Percentiles rank a stretch among this genome's conserved stretches.
Evolutionary conservation across 1,140 invertebrate species (phyloP).

Genomic region (Calycopis cecrops): DNA sequence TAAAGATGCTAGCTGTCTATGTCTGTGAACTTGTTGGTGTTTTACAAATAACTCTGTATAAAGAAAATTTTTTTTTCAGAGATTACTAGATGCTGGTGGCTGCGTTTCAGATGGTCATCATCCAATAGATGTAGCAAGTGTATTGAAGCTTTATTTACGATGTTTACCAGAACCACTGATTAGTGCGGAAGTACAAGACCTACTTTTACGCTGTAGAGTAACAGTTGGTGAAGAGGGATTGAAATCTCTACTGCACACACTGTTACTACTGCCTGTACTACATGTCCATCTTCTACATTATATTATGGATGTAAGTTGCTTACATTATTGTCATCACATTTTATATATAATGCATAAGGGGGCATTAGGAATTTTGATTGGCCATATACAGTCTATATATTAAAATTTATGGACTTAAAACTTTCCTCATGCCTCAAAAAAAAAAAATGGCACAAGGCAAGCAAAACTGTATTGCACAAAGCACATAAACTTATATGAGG

Average conservation of each 20-base stretch:
- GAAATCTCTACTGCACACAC: conserved; percentile 62
- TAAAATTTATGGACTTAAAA: no score
- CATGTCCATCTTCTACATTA: conserved; percentile 72
- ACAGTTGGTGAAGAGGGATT: conserved; percentile 56
- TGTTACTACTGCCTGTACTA: conserved; percentile 64
- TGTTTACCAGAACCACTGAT: conserved; percentile 89
- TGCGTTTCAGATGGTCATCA: conserved; percentile 79
- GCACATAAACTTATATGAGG: no score
- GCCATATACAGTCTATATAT: no score
- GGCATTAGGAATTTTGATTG: no score
- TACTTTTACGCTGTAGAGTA: conserved; percentile 82
- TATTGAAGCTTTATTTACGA: conserved; percentile 88
- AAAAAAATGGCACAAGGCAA: no score
- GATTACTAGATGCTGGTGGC: conserved; percentile 79
- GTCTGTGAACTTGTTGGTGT: no score
- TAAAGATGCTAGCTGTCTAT: no score
- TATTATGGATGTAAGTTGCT: conserved; percentile 66
- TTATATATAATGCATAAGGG: no score
- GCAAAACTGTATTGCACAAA: no score
- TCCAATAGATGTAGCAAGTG: conserved; percentile 87
- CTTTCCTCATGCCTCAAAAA: no score
- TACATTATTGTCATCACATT: background rate
- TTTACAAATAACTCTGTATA: no score
- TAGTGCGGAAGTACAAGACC: conserved; percentile 79
- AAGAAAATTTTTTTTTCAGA: no score